Base-by-base conservation (phyloP, 1,140 invertebrate species). In the Drosophila bipectinata region DNA sequence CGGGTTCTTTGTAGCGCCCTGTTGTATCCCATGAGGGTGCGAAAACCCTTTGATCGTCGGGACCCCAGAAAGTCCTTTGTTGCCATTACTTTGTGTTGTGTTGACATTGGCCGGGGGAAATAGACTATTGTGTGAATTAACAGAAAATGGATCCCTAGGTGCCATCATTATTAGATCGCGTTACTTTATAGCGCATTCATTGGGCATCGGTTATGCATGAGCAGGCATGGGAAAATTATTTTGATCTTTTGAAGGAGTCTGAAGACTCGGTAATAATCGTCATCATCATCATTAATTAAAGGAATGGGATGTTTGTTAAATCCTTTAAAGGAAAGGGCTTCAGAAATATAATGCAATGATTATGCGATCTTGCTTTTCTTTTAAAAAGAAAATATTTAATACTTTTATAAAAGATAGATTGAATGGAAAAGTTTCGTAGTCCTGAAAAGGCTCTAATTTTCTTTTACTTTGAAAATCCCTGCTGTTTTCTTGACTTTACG, bases 181-280 rank as follows among this genome's bases (percentile, higher is more conserved):
- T 71, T 63, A 62, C 21, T 39, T 59, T 74, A 69, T 63, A 79
- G 56, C 52, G 68, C 71, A 54, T 58, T 76, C 37, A 47, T 59
- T 64, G 54, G 21, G 12, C 39, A 15, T 21, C 10, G 53, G 62
- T 81, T 87, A 85, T 87, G 81, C 81, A 69, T 78, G 63, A 39
- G 49, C 82, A 87, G 61, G 82, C 81, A 75, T 85, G 82, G 69
- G 78, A 85, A 85, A 82, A 74, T 80, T 48, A 48, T 63, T 47
- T 47, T 47, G 44, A 47, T 47, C 44, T 10, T 37, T 10, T 15
- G 21, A 52, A 75, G 72, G 60, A 57, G 32, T 53, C 14, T 32
- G 39, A 9, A 12, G 7, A n/a, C 10, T 37, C 30, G 48, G 28
- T 34, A 53, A 52, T 37, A 12, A 12, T 45, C 30, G 28, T 53